Evolutionary conservation across 2,888 invertebrate genomes (phyloP).

Genomic region (Cerastis leucographa): DNA sequence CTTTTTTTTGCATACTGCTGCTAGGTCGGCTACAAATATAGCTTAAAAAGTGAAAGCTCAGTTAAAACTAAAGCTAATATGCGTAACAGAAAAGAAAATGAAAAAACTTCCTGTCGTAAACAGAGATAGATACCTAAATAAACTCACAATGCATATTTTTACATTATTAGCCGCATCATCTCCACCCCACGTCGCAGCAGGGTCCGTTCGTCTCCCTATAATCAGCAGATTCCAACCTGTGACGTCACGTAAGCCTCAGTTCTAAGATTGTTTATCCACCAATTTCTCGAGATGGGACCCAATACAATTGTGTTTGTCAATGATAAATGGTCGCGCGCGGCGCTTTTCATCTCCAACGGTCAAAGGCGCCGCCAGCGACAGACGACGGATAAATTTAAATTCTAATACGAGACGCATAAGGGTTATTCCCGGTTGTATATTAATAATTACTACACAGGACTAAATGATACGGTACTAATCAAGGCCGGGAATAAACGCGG

Average conservation of each 20-base stretch:
- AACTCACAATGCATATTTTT: constrained; percentile 12
- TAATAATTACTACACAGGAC: constrained; percentile 89
- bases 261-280: constrained; percentile 88
- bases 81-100: not conserved
- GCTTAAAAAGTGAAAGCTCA: not conserved
- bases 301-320: constrained; percentile 90
- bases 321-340: constrained; percentile 90
- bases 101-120: not conserved
- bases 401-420: constrained; percentile 56
- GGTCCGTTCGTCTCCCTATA: constrained; percentile 58
- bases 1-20: not conserved
- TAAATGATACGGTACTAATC: constrained; percentile 91
- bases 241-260: constrained; percentile 80
- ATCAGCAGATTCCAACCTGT: constrained; percentile 67
- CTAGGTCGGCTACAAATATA: not conserved
- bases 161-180: constrained; percentile 26
- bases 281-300: constrained; percentile 87
- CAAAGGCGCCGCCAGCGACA: constrained; percentile 85
- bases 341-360: constrained; percentile 87
- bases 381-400: constrained; percentile 70
- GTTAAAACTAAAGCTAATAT: not conserved
- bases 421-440: constrained; percentile 69
- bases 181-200: constrained; percentile 29
- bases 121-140: not conserved
- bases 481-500: constrained; percentile 89